These are phyloP conservation scores for Drosophila novamexicana DNA, from an alignment of 1,140 invertebrate species.

Conservation along the genomic window DNA sequence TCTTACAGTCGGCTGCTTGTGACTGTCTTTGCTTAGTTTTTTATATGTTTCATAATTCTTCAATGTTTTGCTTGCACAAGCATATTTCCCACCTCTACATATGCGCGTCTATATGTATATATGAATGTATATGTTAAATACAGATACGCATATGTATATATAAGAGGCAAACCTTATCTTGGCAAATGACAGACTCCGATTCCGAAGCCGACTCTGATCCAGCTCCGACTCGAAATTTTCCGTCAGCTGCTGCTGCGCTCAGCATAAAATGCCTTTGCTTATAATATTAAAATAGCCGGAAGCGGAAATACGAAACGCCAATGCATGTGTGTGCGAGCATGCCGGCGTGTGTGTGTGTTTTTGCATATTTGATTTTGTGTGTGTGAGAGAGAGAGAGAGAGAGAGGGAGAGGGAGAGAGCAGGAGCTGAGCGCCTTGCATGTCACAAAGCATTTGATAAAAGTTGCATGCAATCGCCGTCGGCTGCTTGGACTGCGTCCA, in stretches of 20 bases:
- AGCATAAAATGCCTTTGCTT: slow-evolving; percentile 78
- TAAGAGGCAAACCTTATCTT: slow-evolving; percentile 31
- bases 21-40: not conserved
- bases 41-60: slow-evolving; percentile 60
- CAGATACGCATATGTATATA: slow-evolving; percentile 15
- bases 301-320: slow-evolving; percentile 79
- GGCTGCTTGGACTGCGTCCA: slow-evolving; percentile 51
- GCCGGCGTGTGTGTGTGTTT: slow-evolving; percentile 28
- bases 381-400: slow-evolving; percentile 22
- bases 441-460: slow-evolving; percentile 76
- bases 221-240: slow-evolving; percentile 3
- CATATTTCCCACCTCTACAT: slow-evolving; percentile 41
- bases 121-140: not conserved
- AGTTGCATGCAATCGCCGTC: slow-evolving; percentile 60
- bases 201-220: slow-evolving; percentile 16
- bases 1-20: not conserved
- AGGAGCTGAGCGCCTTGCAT: slow-evolving; percentile 51
- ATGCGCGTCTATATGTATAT: slow-evolving; percentile 1
- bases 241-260: slow-evolving; percentile 53
- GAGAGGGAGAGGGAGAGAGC: not conserved
- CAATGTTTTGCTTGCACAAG: slow-evolving; percentile 64
- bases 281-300: slow-evolving; percentile 80
- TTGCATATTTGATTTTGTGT: slow-evolving; percentile 68
- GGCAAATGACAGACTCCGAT: slow-evolving; percentile 46
- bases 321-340: slow-evolving; percentile 43